Conservation (phyloP, 2,888 invertebrate species). For the Pachliopta kotzebuea region DNA sequence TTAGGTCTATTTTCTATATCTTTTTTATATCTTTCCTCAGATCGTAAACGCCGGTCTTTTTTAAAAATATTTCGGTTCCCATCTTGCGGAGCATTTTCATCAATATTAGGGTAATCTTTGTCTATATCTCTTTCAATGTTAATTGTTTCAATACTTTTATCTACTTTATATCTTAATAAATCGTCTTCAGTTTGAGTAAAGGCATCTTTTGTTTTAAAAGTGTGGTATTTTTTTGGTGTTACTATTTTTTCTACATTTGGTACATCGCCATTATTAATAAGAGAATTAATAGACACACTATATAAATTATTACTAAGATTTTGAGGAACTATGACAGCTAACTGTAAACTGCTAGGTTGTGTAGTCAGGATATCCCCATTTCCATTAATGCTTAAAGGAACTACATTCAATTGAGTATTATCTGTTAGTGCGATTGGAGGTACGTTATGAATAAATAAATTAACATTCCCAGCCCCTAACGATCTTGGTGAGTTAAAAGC, state of each 20-base stretch:
- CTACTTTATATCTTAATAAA: constrained; percentile 47
- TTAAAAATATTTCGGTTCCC: constrained; percentile 69
- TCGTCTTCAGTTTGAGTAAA: constrained; percentile 84
- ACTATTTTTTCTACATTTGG: constrained; percentile 59
- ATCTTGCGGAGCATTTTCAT: constrained; percentile 75
- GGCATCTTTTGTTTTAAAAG: constrained; percentile 78
- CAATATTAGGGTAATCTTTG: constrained; percentile 74
- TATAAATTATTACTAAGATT: constrained; percentile 64
- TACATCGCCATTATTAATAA: constrained; percentile 56
- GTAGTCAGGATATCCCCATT: constrained; percentile 63
- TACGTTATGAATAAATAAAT: constrained; percentile 69
- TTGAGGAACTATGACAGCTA: constrained; percentile 82
- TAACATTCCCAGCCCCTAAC: constrained; percentile 62
- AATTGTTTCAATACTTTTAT: constrained; percentile 60
- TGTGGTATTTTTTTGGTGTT: constrained; percentile 74
- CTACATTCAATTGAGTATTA: constrained; percentile 67
- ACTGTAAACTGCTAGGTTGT: constrained; percentile 76
- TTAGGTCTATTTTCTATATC: constrained; percentile 84
- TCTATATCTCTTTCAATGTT: constrained; percentile 68
- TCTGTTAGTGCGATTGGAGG: constrained; percentile 66
- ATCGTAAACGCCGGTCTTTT: constrained; percentile 77
- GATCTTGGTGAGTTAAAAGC: constrained; percentile 71
- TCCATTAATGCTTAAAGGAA: constrained; percentile 67
- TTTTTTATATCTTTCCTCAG: constrained; percentile 78
- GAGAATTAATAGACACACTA: constrained; percentile 67